Percentiles rank a stretch among this genome's conserved stretches.
Evolutionary conservation across 1,140 invertebrate genomes (phyloP).

Genomic region (Atta cephalotes): DNA sequence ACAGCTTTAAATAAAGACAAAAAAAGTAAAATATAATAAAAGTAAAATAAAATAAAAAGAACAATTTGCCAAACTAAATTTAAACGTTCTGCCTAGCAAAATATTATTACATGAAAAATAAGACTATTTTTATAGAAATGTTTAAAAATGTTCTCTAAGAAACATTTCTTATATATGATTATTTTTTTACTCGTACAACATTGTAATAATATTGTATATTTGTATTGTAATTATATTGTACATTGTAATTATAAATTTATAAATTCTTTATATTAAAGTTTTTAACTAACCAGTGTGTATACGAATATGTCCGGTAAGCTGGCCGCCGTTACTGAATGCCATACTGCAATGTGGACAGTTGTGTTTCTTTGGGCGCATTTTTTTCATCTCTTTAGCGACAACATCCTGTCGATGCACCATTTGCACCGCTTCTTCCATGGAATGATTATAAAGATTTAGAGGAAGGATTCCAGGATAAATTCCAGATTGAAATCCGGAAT

Average conservation of each 20-base stretch:
- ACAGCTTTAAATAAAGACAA: no score
- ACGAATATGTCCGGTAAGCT: slow-evolving; percentile 95
- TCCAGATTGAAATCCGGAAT: slow-evolving; percentile 26
- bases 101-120: background rate
- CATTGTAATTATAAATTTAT: background rate
- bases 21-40: no score
- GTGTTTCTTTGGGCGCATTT: slow-evolving; percentile 95
- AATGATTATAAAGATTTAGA: slow-evolving; percentile 29
- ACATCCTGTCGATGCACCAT: slow-evolving; percentile 79
- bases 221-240: no score
- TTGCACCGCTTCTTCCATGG: slow-evolving; percentile 77
- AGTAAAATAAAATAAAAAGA: background rate
- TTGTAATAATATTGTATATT: no score
- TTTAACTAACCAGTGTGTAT: slow-evolving; percentile 94
- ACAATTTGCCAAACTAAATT: background rate
- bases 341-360: slow-evolving; percentile 95
- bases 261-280: background rate
- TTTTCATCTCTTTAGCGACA: slow-evolving; percentile 86
- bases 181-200: background rate
- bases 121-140: background rate
- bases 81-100: background rate
- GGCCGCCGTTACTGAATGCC: slow-evolving; percentile 97
- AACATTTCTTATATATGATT: background rate
- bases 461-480: slow-evolving; percentile 44
- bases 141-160: background rate